Conservation (phyloP, 2,888 invertebrate genomes). For the Diploptera punctata region DNA sequence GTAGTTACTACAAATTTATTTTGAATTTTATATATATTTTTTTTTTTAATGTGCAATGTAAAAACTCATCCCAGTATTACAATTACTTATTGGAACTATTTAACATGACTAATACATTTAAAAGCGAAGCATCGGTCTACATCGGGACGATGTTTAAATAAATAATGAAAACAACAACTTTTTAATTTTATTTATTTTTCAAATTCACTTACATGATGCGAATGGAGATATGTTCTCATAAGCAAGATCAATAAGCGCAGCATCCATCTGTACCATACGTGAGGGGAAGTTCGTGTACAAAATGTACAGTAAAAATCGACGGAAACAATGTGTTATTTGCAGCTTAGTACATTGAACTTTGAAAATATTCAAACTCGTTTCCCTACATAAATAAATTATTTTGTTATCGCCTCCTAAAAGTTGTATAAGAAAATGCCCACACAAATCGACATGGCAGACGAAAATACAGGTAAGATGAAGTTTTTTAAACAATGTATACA, state of each 20-base stretch:
- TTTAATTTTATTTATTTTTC: not conserved
- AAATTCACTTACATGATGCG: not conserved
- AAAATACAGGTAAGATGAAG: slow-evolving; percentile 6
- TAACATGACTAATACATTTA: not conserved
- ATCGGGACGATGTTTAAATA: not conserved
- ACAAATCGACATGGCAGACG: slow-evolving; percentile 9
- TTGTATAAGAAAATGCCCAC: not conserved
- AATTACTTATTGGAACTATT: too few relatives aligned
- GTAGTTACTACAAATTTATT: too few relatives aligned
- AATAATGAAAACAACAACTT: not conserved
- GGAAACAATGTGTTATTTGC: not conserved
- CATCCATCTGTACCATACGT: not conserved
- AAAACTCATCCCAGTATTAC: too few relatives aligned
- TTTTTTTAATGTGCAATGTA: too few relatives aligned
- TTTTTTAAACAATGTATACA: too few relatives aligned
- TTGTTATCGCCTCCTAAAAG: not conserved
- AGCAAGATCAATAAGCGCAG: not conserved
- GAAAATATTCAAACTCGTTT: not conserved
- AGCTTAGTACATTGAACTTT: not conserved
- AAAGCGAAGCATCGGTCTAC: not conserved
- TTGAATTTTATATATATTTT: too few relatives aligned
- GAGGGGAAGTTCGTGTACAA: not conserved
- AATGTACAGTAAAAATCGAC: not conserved
- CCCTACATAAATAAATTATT: not conserved
- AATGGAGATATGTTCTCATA: not conserved